Evolutionary conservation across 2,888 invertebrate genomes (phyloP), one percentile per base, ranked within the genome.

Genomic region (Pseudoips prasinana): DNA sequence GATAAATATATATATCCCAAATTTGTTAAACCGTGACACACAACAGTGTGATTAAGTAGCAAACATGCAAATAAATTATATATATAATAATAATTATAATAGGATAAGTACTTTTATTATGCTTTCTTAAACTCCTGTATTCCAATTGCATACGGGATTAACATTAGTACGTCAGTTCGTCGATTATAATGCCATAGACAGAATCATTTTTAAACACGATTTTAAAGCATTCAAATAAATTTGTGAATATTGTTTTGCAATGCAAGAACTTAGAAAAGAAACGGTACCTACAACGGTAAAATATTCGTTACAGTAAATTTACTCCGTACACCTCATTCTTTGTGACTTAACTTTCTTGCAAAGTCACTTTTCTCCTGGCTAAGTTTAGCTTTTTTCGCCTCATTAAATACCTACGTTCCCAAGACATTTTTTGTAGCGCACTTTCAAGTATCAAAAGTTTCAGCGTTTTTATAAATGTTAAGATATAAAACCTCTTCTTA

Each of bases 271-370:
- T 17, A 22, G 10, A 33, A 26, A 33, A 26, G 38, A 10, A 31
- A 10, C 22, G 35, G 19, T 39, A 33, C 19, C 31, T 27, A 5
- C 5, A 14, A 5, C 37, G 30, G 34, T 54, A 25, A 47, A 51
- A 52, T 57, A 58, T 60, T 53, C 54, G 46, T 39, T 32, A 47
- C 48, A 46, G 46, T 29, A 52, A 59, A 59, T 57, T 63, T 47
- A 48, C 44, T 58, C 34, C 22, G 46, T 42, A 38, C 50, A 43
- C 43, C 51, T 55, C 49, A 48, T 49, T 50, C 32, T 36, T 30
- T 22, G 31, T 20, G 42, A 40, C 45, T 36, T 47, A 52, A 63
- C 52, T 58, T 62, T 45, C 56, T 47, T 46, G 39, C 34, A 37
- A 39, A 52, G 49, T 48, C 42, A 53, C 44, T 63, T 59, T 53